Base-by-base conservation (phyloP, 2,797 vertebrate species). In the Centropyge bicolor region DNA sequence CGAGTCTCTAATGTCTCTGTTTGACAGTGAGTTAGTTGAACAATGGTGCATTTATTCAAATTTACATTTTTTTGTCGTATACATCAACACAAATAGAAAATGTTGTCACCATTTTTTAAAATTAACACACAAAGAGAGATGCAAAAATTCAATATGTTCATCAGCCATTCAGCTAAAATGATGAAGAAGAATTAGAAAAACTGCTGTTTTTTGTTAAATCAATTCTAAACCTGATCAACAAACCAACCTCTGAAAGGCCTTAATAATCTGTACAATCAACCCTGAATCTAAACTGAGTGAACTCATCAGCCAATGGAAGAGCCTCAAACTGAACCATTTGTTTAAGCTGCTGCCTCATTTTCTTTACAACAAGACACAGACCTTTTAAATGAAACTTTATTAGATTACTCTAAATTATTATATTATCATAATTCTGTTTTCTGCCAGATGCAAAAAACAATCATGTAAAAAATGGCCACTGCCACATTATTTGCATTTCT, bases 1-100 rank as follows among this genome's bases (percentile, higher is more conserved):
- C 19, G 22, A 3, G 1, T 1, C 5, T 1, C 5, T 40, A 0
- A 8, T 16, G 7, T 60, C 19, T 13, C 3, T 8, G 20, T 22
- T 40, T 22, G 6, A 31, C 57, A 41, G 20, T 1, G 38, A 31
- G 8, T n/a, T 13, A 14, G 51, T 19, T 48, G 45, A 48, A 14
- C 43, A 45, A 43, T 43, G 41, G 10, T 11, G 13, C 43, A 17
- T 45, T 45, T 45, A 6, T 17, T 46, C 45, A 46, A 46, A 46
- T 46, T 46, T 46, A 19, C 45, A 19, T 17, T 46, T 45, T 3
- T 41, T 41, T 41, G 27, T 31, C 9, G 6, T 46, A 19, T 46
- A 49, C 14, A 20, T 9, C 11, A 5, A 51, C 20, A 9, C n/a
- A 52, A 24, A 52, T 11, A 24, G 10, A 9, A 51, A n/a, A 5